Percentiles rank a stretch among this genome's conserved stretches.
These are phyloP conservation scores for Mya arenaria DNA, from an alignment of 1,140 invertebrate species.

Conservation along the genomic window DNA sequence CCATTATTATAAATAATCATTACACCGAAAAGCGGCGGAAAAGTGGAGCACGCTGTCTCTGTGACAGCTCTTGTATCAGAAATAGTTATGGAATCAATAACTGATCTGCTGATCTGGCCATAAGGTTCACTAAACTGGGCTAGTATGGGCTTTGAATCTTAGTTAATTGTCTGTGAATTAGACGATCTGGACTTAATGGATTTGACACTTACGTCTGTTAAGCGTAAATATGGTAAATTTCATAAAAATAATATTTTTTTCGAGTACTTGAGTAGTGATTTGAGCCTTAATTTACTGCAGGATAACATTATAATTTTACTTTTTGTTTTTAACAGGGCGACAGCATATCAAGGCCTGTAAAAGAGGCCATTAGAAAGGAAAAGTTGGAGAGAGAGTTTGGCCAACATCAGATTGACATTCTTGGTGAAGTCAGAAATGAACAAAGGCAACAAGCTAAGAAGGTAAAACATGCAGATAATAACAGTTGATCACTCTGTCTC, in stretches of 20 bases:
- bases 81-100: too few relatives aligned
- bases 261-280: neutral
- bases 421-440: slow-evolving; percentile 54
- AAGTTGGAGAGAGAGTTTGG: slow-evolving; percentile 75
- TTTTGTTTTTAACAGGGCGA: slow-evolving; percentile 64
- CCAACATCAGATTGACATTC: slow-evolving; percentile 62
- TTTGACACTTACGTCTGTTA: neutral
- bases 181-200: neutral
- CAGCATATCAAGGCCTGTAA: slow-evolving; percentile 69
- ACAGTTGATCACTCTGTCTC: too few relatives aligned
- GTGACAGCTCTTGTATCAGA: too few relatives aligned
- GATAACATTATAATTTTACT: neutral
- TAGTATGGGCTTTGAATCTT: too few relatives aligned
- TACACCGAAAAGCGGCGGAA: too few relatives aligned
- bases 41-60: too few relatives aligned
- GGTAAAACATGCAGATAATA: too few relatives aligned
- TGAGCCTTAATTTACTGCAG: neutral
- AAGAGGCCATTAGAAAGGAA: slow-evolving; percentile 72
- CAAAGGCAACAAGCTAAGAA: slow-evolving; percentile 51
- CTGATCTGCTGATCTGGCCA: too few relatives aligned
- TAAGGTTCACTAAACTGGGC: too few relatives aligned
- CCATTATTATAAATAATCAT: too few relatives aligned
- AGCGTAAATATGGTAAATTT: neutral
- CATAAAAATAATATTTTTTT: too few relatives aligned
- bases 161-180: too few relatives aligned